These are phyloP conservation scores for Poeciliopsis infans DNA, from an alignment of 2,797 vertebrate genomes.

Conservation along the genomic window DNA sequence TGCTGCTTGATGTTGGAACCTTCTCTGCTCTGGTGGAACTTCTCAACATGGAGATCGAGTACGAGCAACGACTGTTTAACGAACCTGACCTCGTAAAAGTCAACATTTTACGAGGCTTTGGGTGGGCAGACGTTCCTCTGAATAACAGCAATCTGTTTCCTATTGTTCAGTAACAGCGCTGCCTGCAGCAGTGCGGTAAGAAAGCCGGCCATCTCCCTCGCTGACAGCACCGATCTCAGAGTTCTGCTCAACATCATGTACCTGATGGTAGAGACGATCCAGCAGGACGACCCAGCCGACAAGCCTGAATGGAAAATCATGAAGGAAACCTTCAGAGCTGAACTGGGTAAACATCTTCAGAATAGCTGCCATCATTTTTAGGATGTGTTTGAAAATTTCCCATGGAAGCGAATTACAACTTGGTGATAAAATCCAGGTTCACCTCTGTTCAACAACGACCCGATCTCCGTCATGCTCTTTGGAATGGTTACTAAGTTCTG, in stretches of 20 bases:
- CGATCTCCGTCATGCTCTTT: conserved; percentile 97
- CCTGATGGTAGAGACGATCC: conserved; percentile 93
- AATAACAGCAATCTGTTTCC: background rate
- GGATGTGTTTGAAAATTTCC: background rate
- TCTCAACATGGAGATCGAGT: conserved; percentile 99
- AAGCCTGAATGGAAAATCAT: conserved; percentile 89
- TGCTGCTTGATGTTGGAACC: conserved; percentile 93
- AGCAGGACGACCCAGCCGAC: conserved; percentile 91
- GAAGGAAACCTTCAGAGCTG: conserved; percentile 91
- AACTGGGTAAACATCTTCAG: conserved; percentile 83
- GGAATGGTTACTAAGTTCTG: conserved; percentile 99
- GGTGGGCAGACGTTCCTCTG: background rate
- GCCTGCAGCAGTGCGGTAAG: conserved; percentile 96
- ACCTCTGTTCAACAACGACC: conserved; percentile 92
- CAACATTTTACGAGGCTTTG: background rate
- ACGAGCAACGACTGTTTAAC: conserved; percentile 54
- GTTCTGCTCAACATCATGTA: conserved; percentile 99
- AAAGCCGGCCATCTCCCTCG: conserved; percentile 97
- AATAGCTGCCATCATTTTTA: background rate
- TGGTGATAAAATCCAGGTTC: conserved; percentile 81
- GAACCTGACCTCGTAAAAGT: background rate
- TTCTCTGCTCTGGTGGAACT: conserved; percentile 96
- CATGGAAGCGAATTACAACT: background rate
- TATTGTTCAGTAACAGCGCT: conserved; percentile 89
- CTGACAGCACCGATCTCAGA: conserved; percentile 97